Evolutionary conservation across 1,140 invertebrate genomes (phyloP).

Genomic region (Elysia chlorotica): DNA sequence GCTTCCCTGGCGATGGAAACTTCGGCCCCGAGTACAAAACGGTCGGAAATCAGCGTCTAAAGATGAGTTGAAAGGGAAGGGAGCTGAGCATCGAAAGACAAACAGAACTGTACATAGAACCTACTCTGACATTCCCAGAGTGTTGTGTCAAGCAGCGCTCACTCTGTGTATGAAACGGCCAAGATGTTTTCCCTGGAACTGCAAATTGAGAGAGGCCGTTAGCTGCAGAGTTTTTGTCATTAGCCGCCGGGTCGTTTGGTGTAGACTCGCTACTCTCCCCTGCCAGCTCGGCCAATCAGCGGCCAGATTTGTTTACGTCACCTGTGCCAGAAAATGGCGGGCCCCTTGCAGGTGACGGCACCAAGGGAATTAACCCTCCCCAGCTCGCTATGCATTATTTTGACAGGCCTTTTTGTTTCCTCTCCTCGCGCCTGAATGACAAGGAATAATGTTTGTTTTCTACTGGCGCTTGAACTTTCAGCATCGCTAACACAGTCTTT

Average conservation of each 20-base stretch:
- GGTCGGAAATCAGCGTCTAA: background rate
- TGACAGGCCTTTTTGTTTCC: conserved; percentile 2
- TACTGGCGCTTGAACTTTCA: background rate
- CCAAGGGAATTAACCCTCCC: conserved; percentile 8
- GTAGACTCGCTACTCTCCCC: conserved; percentile 9
- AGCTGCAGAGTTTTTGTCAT: conserved; percentile 2
- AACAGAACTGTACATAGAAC: background rate
- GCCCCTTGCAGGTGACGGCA: background rate
- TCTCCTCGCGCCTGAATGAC: background rate
- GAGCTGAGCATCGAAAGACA: background rate
- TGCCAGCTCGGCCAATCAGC: conserved; percentile 5
- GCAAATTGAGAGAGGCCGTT: background rate
- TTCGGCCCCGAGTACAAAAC: conserved; percentile 3
- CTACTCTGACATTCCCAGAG: background rate
- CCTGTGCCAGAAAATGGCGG: conserved; percentile 8
- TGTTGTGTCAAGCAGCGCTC: conserved; percentile 1
- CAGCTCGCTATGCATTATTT: conserved; percentile 3
- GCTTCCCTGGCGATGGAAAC: too few relatives aligned
- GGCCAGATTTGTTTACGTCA: conserved; percentile 6
- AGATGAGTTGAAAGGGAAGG: conserved; percentile 1
- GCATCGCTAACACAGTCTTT: too few relatives aligned
- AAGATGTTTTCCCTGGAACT: conserved; percentile 7
- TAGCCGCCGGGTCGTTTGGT: conserved; percentile 1
- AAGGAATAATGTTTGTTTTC: conserved; percentile 15
- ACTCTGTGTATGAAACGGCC: background rate